A percentile compares a stretch with the other conserved stretches of the same genome.
These are phyloP conservation scores for Prunella himalayana DNA, from an alignment of 2,113 vertebrate species.

Conservation along the genomic window DNA sequence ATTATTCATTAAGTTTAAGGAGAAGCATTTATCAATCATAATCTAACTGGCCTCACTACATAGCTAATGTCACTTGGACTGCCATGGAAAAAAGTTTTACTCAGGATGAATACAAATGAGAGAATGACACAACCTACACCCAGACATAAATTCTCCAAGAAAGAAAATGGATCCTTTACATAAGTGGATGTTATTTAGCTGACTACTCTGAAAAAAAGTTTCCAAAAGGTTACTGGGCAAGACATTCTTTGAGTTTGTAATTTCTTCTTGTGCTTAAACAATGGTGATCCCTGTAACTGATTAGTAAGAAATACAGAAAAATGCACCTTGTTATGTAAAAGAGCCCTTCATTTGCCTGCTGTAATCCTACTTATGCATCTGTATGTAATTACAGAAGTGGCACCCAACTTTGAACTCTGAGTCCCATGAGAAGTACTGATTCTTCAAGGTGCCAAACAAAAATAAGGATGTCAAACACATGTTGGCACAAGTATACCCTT, in stretches of 20 bases:
- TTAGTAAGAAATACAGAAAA: conserved; percentile 10
- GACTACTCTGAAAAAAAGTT: background rate
- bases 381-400: conserved; percentile 21
- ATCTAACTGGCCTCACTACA: background rate
- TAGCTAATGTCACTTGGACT: background rate
- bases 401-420: conserved; percentile 37
- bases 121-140: background rate
- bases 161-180: background rate
- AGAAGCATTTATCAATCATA: background rate
- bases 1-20: background rate
- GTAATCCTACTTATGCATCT: background rate
- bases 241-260: background rate
- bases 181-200: background rate
- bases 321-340: conserved; percentile 1
- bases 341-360: background rate
- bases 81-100: background rate
- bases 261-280: background rate
- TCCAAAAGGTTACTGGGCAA: background rate
- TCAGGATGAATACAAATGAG: background rate
- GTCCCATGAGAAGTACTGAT: background rate
- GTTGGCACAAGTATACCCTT: conserved; percentile 28
- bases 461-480: conserved; percentile 35
- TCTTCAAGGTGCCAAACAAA: conserved; percentile 24
- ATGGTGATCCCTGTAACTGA: background rate
- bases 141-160: background rate